Percentiles rank a stretch among this genome's conserved stretches.
Conservation (phyloP, 2,113 vertebrate species). For the Mus pahari region DNA sequence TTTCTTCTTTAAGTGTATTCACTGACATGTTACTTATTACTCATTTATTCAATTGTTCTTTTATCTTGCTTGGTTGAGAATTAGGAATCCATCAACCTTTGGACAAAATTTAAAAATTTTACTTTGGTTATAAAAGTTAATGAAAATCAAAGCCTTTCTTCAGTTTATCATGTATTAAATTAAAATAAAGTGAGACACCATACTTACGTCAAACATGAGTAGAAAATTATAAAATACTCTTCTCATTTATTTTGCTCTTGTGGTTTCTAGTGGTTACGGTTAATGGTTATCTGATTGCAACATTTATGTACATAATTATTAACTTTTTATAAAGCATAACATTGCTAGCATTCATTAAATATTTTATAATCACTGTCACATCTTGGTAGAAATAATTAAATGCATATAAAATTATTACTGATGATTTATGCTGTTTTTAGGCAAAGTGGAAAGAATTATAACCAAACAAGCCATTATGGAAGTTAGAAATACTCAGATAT, state of each 20-base stretch:
- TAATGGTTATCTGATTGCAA: background rate
- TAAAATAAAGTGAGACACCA: background rate
- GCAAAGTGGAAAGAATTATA: background rate
- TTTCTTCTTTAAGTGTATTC: background rate
- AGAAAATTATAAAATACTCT: background rate
- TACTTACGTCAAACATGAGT: background rate
- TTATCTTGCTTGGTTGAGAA: background rate
- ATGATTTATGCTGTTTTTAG: background rate
- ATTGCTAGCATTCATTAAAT: background rate
- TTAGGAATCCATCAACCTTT: background rate
- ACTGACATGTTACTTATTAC: background rate
- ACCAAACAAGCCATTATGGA: accelerated
- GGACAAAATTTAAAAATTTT: background rate
- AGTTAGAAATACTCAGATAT: background rate
- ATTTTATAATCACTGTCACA: background rate
- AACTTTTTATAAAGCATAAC: background rate
- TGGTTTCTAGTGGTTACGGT: background rate
- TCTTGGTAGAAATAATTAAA: background rate
- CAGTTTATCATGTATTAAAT: background rate
- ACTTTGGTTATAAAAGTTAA: background rate
- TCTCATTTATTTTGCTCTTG: background rate
- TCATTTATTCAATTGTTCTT: background rate
- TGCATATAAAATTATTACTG: background rate
- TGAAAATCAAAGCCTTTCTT: background rate
- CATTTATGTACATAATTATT: background rate